Evolutionary conservation across 2,888 invertebrate genomes (phyloP).

Genomic region (Furcula furcula): DNA sequence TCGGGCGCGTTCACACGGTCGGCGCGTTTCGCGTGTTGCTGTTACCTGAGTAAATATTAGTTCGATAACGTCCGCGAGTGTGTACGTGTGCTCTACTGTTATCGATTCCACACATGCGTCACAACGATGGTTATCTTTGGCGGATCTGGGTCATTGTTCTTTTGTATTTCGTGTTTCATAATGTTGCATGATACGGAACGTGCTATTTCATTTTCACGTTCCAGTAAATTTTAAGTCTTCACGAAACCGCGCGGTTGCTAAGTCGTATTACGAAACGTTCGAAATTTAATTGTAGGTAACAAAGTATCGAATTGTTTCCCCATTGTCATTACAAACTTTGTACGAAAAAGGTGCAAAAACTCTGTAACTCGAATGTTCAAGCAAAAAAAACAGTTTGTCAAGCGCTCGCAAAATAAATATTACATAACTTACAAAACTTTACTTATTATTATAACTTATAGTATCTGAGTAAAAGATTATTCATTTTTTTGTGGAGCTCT

Average conservation of each 20-base stretch:
- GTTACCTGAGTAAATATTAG: slow-evolving; percentile 72
- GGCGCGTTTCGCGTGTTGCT: slow-evolving; percentile 61
- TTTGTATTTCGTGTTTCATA: slow-evolving; percentile 64
- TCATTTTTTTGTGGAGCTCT: slow-evolving; percentile 16
- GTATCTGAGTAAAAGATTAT: slow-evolving; percentile 15
- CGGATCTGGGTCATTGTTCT: slow-evolving; percentile 80
- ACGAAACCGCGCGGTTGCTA: slow-evolving; percentile 15
- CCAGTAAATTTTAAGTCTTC: slow-evolving; percentile 3
- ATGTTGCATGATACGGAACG: slow-evolving; percentile 37
- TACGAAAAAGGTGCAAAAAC: slow-evolving; percentile 41
- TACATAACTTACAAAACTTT: too few relatives aligned
- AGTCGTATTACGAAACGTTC: slow-evolving; percentile 7
- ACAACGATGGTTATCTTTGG: slow-evolving; percentile 76
- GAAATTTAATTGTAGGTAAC: neutral
- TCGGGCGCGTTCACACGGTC: slow-evolving; percentile 60
- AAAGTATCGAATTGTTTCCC: slow-evolving; percentile 23
- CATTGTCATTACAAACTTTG: slow-evolving; percentile 17
- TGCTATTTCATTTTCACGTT: slow-evolving; percentile 23
- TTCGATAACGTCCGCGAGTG: slow-evolving; percentile 69
- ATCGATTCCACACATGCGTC: slow-evolving; percentile 79
- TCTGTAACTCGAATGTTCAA: slow-evolving; percentile 32
- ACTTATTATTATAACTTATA: too few relatives aligned
- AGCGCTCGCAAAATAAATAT: slow-evolving; percentile 17
- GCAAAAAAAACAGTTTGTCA: slow-evolving; percentile 33
- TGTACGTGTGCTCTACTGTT: slow-evolving; percentile 72